Base-by-base conservation (phyloP, 2,797 vertebrate genomes). In the Vespertilio murinus region DNA sequence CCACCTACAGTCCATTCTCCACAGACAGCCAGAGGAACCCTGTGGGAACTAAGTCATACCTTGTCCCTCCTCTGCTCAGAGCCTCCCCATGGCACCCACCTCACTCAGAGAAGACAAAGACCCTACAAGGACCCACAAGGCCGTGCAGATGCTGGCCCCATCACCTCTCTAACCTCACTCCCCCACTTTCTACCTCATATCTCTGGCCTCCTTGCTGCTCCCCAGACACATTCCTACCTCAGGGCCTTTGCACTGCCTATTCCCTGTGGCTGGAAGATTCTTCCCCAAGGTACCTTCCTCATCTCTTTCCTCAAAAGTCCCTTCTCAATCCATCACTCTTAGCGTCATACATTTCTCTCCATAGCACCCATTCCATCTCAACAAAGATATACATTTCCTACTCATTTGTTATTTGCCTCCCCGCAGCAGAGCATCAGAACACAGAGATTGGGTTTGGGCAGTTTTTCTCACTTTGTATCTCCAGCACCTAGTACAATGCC, bases 181-280 rank as follows among this genome's bases (percentile, higher is more conserved):
- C n/a, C 22, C 10, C 5, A 0, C 64, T 12, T 5, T 56, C 47
- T 14, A 49, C 25, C 23, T 35, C 25, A 8, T 0, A 3, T 22
- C 35, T 33, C 38, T 3, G 75, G 69, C 61, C 89, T 80, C 30
- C 20, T 6, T 20, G 11, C 45, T 35, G 22, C 5, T 65, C 28
- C 47, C 61, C 40, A 40, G 67, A 56, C 35, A 33, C 23, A 45
- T 8, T n/a, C 35, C 84, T 70, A 35, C 79, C 91, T 45, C 45
- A 4, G 77, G 70, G 54, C 45, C 77, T 74, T 67, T 73, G 28
- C 67, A 49, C 42, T 33, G n/a, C 13, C 69, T 59, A 14, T 40
- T 59, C 40, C 69, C 47, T n/a, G 82, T 61, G 18, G 22, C 13
- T 25, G 28, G 59, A 67, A 79, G 23, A 45, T 49, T 73, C 49